Percentiles rank a stretch among this genome's conserved stretches.
phyloP scores from a whole-genome alignment of 92 coral and sea anemone species.

The Porites evermanni region DNA sequence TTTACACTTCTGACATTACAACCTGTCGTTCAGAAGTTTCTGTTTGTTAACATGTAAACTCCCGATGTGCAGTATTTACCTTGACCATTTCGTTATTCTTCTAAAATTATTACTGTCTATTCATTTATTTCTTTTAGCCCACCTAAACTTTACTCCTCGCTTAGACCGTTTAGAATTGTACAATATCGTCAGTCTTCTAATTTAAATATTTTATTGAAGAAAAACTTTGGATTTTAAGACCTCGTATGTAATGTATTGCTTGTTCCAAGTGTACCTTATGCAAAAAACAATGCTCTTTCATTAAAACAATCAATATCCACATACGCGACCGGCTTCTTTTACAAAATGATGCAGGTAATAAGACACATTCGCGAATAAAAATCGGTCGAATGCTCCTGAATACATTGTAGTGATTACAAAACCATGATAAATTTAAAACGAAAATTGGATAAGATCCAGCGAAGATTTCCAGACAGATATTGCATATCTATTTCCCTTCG shows the following conservation, averaged over 20 bases:
- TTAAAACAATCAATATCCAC: slow-evolving; percentile 1
- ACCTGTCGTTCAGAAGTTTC: slow-evolving; percentile 15
- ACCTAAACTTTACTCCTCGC: not conserved
- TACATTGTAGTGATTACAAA: not conserved
- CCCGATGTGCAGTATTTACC: slow-evolving; percentile 15
- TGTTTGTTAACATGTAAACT: slow-evolving; percentile 1
- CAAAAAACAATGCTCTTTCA: not conserved
- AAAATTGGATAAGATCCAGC: slow-evolving; percentile 13
- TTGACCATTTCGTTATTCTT: not conserved
- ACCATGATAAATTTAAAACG: not conserved
- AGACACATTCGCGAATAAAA: not conserved
- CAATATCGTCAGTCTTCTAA: not conserved
- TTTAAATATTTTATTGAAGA: too few relatives aligned
- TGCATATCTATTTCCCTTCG: not conserved
- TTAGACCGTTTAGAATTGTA: not conserved
- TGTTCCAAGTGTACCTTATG: not conserved
- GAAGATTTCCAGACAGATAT: not conserved
- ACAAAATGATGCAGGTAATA: not conserved
- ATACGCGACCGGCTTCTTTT: not conserved
- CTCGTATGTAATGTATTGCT: too few relatives aligned
- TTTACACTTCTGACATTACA: slow-evolving; percentile 15
- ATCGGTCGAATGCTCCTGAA: not conserved
- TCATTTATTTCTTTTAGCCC: not conserved
- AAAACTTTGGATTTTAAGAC: too few relatives aligned
- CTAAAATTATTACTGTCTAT: not conserved